Evolutionary conservation across 2,888 invertebrate genomes (phyloP), one percentile per base, ranked within the genome.

Genomic region (Lysandra bellargus): DNA sequence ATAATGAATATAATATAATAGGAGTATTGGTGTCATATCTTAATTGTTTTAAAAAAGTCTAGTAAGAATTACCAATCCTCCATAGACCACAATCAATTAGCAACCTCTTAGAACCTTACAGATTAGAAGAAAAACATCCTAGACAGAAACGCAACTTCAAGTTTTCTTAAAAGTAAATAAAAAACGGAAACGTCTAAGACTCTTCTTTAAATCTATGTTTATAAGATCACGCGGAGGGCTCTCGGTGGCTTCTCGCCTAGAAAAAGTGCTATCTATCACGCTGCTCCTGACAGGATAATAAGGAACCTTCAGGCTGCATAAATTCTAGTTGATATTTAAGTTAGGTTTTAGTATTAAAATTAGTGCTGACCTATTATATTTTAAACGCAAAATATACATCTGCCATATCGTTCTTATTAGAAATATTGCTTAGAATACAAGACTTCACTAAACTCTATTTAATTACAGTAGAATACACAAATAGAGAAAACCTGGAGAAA

Each of bases 251-350:
- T 60, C 78, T 78, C 78, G 57, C 57, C 78, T 60, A 78, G 78
- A 60, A 60, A 60, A 78, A 78, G 78, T 61, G 61, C 78, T 78
- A 78, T 78, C 78, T 78, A 78, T 78, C 78, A 78, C 57, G 60
- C 78, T 60, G 12, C 78, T 78, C 78, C 57, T n/a, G 74, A 74
- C 74, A 74, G 74, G 44, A 23, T 74, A 74, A 44, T 74, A 74
- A 74, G 44, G 74, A 74, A 74, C 44, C 44, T 74, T 14, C n/a
- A 44, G 23, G n/a, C 74, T 74, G 74, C 81, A 82, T 79, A 78
- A 80, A 79, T 80, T 78, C 23, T 60, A 53, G 49, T 80, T 80
- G 53, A 37, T 69, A 79, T 79, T 79, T 78, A 81, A 74, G 40
- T 73, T 40, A 40, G 33, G 64, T 30, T 37, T 53, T 17, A 57